phyloP scores from a whole-genome alignment of 1,140 invertebrate genomes.

The Lasioglossum baleicum region DNA sequence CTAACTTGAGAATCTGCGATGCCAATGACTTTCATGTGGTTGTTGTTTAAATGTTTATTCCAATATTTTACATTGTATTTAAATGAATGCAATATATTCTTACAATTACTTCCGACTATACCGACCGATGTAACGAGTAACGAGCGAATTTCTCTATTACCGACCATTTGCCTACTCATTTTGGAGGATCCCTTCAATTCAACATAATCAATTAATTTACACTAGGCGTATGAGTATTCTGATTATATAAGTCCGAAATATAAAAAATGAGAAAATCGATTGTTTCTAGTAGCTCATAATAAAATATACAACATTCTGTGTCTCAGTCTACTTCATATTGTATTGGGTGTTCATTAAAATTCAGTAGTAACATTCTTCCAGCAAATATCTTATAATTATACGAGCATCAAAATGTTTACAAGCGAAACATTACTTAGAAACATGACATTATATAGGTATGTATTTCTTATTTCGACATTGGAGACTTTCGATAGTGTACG shows the following conservation, averaged over 20 bases:
- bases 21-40: not conserved
- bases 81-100: not conserved
- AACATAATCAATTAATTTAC: not conserved
- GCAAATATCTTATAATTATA: not conserved
- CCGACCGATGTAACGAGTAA: conserved; percentile 14
- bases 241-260: too few species aligned
- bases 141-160: conserved; percentile 37
- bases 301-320: too few species aligned
- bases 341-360: too few species aligned
- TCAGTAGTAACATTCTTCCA: not conserved
- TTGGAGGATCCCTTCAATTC: not conserved
- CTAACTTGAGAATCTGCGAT: not conserved
- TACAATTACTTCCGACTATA: conserved; percentile 24
- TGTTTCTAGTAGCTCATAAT: too few species aligned
- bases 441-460: too few species aligned
- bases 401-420: not conserved
- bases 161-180: conserved; percentile 22
- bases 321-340: too few species aligned
- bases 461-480: too few species aligned
- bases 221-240: too few species aligned
- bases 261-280: too few species aligned
- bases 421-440: not conserved
- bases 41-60: not conserved
- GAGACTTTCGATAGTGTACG: not conserved
- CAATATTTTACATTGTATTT: not conserved